Base-by-base conservation (phyloP, 2,113 vertebrate species). In the Montifringilla adamsi region DNA sequence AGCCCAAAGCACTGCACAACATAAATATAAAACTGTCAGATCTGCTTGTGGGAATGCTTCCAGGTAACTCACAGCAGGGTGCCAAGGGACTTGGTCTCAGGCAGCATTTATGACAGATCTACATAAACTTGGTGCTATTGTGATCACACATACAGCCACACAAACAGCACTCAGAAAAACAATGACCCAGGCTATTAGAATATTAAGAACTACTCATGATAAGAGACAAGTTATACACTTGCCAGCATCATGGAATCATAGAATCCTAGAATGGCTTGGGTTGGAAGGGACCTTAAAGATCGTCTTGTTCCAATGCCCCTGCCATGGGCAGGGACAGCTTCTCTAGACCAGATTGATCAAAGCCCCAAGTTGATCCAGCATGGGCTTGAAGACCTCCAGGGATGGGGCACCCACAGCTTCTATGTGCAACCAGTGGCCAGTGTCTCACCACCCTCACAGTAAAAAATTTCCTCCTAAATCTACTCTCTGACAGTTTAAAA, bases 281-380 rank as follows among this genome's bases (percentile, higher is more conserved):
- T 49, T 69, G 63, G 49, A 63, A 70, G 12, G 6, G 8, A 43
- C 27, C 26, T 69, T 69, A 62, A 23, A 55, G 19, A 52, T 16
- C 30, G 31, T 16, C 41, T 67, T 0, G 0, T 31, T 43, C 41
- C 35, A 55, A 16, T 0, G 0, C 4, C n/a, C 55, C 30, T 69
- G n/a, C n/a, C 39, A 47, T 8, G 14, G 24, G 11, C 28, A 60
- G 20, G 11, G 39, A 53, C 26, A 69, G 7, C 63, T 69, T 76
- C 41, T 41, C 55, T 16, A 43, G 55, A 69, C 21, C 17, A 33
- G 41, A 7, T 0, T 62, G n/a, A 27, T 47, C 26, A 76, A 62
- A 69, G 26, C 5, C 35, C 17, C 55, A 68, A 6, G 35, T 3
- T 39, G 35, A 28, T n/a, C n/a, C 24, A 41, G 0, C 22, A 9